A percentile compares a stretch with the other conserved stretches of the same genome.
These are phyloP conservation scores for Semicossyphus pulcher DNA, from an alignment of 2,113 vertebrate species.

Conservation along the genomic window DNA sequence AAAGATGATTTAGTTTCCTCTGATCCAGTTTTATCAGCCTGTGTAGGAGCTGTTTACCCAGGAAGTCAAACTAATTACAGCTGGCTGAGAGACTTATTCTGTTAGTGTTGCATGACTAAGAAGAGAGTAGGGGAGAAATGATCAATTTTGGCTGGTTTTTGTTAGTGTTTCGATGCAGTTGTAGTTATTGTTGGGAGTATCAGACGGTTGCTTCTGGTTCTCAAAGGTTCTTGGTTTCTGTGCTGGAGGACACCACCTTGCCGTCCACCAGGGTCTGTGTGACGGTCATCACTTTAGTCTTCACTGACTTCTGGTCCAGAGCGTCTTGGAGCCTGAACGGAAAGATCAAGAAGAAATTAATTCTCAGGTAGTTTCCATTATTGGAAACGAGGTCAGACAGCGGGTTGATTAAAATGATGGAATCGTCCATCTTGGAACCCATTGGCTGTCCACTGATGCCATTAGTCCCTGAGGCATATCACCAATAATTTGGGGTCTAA, in stretches of 20 bases:
- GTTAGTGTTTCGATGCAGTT: conserved; percentile 50
- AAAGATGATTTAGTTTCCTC: conserved; percentile 59
- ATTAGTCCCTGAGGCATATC: too few species aligned
- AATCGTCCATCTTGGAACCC: too few species aligned
- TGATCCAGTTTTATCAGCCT: conserved; percentile 61
- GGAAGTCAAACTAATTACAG: conserved; percentile 13
- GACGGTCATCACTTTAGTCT: conserved; percentile 90
- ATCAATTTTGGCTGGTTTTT: conserved; percentile 7
- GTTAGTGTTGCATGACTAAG: conserved; percentile 43
- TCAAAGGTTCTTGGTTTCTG: conserved; percentile 87
- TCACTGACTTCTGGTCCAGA: conserved; percentile 72
- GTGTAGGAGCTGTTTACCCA: conserved; percentile 19
- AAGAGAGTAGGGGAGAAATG: not conserved
- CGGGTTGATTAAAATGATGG: too few species aligned
- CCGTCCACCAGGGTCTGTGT: conserved; percentile 90
- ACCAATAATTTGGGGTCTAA: too few species aligned
- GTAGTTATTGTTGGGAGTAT: not conserved
- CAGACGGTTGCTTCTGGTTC: not conserved
- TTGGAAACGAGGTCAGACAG: too few species aligned
- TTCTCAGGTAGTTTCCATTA: not conserved
- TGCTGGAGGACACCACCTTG: conserved; percentile 90
- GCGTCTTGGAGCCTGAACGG: conserved; percentile 79
- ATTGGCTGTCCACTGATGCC: too few species aligned
- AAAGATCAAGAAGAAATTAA: conserved; percentile 23
- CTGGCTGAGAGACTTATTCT: not conserved